Percentiles rank a stretch among this genome's conserved stretches.
Conservation (phyloP, 2,797 vertebrate species). For the Acipenser oxyrinchus region DNA sequence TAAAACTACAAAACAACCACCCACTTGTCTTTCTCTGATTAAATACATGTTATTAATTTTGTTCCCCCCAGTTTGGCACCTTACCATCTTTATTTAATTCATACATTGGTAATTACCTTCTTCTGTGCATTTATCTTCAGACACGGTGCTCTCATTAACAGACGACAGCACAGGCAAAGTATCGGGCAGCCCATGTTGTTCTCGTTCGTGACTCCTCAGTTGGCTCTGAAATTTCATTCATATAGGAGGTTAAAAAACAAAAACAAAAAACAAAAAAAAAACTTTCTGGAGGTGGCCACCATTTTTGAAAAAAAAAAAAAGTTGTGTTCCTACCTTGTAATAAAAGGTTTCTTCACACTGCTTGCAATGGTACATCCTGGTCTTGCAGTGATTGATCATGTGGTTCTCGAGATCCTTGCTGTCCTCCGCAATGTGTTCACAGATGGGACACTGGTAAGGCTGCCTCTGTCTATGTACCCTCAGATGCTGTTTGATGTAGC, state of each 20-base stretch:
- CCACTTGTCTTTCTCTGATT: too few species aligned
- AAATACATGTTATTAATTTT: too few species aligned
- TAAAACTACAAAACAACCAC: too few species aligned
- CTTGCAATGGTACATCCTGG: slow-evolving; percentile 82
- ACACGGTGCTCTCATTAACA: slow-evolving; percentile 46
- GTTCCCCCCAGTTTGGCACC: too few species aligned
- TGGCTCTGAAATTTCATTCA: slow-evolving; percentile 68
- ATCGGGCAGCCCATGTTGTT: slow-evolving; percentile 67
- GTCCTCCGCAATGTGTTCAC: slow-evolving; percentile 80
- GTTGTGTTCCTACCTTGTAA: slow-evolving; percentile 72
- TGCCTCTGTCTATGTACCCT: slow-evolving; percentile 85
- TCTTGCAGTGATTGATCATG: slow-evolving; percentile 95
- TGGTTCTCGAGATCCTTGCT: slow-evolving; percentile 87
- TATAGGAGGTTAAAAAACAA: too few species aligned
- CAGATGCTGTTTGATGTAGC: slow-evolving; percentile 93
- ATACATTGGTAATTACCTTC: slow-evolving; percentile 57
- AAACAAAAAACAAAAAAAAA: too few species aligned
- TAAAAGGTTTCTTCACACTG: slow-evolving; percentile 80
- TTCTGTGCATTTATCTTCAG: slow-evolving; percentile 43
- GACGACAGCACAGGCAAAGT: slow-evolving; percentile 44
- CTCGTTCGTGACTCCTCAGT: slow-evolving; percentile 81
- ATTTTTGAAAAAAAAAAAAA: too few species aligned
- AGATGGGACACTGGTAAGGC: slow-evolving; percentile 95
- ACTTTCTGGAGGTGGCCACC: too few species aligned
- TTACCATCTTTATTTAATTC: too few species aligned